Evolutionary conservation across 1,140 invertebrate genomes (phyloP).

Genomic region (Camponotus floridanus): DNA sequence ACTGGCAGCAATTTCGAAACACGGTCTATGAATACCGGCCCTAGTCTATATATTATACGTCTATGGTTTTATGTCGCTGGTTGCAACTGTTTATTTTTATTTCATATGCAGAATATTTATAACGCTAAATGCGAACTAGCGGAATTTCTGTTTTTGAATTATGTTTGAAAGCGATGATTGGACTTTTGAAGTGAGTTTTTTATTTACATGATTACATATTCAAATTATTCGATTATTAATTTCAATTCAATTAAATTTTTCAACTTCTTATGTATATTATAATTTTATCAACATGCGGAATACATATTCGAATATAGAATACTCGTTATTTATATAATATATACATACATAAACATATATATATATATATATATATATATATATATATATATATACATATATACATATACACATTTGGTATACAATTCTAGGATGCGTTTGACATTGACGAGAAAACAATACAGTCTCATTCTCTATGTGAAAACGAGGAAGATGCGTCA

Average conservation of each 20-base stretch:
- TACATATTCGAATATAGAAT: conserved; percentile 1
- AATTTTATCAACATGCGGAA: not conserved
- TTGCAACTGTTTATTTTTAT: too few species aligned
- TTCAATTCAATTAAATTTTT: not conserved
- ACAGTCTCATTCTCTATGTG: conserved; percentile 22
- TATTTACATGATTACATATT: conserved; percentile 8
- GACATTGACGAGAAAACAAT: conserved; percentile 58
- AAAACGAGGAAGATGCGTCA: conserved; percentile 32
- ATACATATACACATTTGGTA: not conserved
- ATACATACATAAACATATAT: too few species aligned
- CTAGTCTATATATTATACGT: too few species aligned
- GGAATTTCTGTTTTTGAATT: conserved; percentile 11
- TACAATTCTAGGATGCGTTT: conserved; percentile 71
- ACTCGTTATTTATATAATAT: not conserved
- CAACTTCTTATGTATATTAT: not conserved
- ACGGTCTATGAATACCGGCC: too few species aligned
- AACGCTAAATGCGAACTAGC: not conserved
- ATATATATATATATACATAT: too few species aligned
- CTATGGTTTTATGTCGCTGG: too few species aligned
- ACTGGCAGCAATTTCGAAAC: too few species aligned
- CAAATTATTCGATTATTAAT: not conserved
- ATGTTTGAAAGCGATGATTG: conserved; percentile 64
- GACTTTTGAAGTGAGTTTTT: conserved; percentile 50
- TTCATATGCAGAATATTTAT: too few species aligned
- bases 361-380: too few species aligned